Conservation (phyloP, 2,797 vertebrate genomes). For the Channa striata region DNA sequence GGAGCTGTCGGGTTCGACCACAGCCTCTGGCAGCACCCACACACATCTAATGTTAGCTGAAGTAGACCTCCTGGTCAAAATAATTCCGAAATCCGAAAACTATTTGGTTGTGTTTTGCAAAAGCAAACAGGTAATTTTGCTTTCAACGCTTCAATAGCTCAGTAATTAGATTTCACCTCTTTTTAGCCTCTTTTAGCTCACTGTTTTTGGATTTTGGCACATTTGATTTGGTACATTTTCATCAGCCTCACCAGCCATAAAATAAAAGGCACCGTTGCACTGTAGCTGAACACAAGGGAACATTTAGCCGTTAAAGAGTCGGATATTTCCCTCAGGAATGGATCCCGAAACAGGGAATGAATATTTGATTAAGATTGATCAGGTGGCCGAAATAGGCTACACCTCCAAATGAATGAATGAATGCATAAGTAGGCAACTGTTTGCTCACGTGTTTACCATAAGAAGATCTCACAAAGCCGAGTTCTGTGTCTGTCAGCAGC, state of each 20-base stretch:
- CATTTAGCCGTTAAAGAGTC: not conserved
- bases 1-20: slow-evolving; percentile 2
- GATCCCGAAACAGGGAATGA: not conserved
- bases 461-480: not conserved
- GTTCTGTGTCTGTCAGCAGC: not conserved
- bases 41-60: slow-evolving; percentile 35
- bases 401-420: slow-evolving; percentile 6
- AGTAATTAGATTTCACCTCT: not conserved
- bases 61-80: not conserved
- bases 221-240: not conserved
- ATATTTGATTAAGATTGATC: slow-evolving; percentile 14
- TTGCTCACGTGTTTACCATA: not conserved
- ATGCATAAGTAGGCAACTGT: not conserved
- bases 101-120: not conserved
- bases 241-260: not conserved
- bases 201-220: not conserved
- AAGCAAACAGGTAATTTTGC: not conserved
- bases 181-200: not conserved
- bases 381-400: not conserved
- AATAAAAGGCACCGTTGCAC: not conserved
- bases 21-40: slow-evolving; percentile 29
- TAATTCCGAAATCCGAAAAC: not conserved
- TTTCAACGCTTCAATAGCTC: not conserved
- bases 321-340: not conserved
- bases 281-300: not conserved